Base-by-base conservation (phyloP, 2,888 invertebrate species). In the Panorpa germanica region DNA sequence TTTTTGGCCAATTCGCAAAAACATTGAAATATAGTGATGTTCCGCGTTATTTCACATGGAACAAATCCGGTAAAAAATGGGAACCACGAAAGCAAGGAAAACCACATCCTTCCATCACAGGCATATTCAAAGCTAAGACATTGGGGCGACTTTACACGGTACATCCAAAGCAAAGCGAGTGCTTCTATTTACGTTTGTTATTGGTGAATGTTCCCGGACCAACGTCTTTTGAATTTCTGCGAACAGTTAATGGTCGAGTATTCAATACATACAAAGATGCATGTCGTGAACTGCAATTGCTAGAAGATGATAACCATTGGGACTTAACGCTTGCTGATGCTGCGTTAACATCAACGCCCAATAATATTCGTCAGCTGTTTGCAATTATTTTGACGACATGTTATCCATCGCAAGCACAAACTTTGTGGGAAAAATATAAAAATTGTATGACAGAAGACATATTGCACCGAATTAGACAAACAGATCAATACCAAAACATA, bases 391-490 rank as follows among this genome's bases (percentile, higher is more conserved):
- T 45, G 33, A 38, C 41, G 16, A 44, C 43, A 39, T 44, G 42
- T 25, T 38, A 37, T 25, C 40, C 41, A 32, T 40, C 41, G 11
- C 35, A 42, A 27, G 39, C 44, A 39, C 5, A 16, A 32, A 22
- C 35, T 32, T 35, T 45, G 36, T 45, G 45, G 43, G 15, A 43
- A 34, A 43, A 42, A 39, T 40, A 45, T 32, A 43, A 45, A 34
- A 37, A 45, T 38, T 33, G 27, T 25, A 43, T 45, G 43, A 39
- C 35, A 31, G 43, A 44, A 38, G 40, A 38, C 32, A 44, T 45
- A 33, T 42, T 44, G 39, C 39, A 43, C 39, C 41, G 31, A 39
- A 38, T 35, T 38, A 35, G 36, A 37, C 25, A 27, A 36, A 33
- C 34, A 29, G 29, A 35, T 35, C 35, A 39, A 34, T 28, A 32